phyloP scores from a whole-genome alignment of 35 echinoderm and acorn worm genomes.

The Stichopus chloronotus region DNA sequence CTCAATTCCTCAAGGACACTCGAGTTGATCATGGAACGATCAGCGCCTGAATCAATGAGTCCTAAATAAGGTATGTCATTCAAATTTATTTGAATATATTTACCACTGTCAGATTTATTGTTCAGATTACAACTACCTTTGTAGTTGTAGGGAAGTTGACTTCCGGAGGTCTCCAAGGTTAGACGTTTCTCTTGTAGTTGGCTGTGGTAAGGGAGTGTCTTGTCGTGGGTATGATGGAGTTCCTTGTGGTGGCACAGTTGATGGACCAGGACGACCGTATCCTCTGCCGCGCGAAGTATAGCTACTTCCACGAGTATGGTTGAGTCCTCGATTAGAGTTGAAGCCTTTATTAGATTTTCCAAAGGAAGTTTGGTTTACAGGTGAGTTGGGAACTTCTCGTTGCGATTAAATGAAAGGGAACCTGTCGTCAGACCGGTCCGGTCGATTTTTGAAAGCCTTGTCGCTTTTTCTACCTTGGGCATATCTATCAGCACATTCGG shows the following conservation, averaged over 20 bases:
- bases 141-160: neutral
- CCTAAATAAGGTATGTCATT: neutral
- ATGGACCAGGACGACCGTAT: neutral
- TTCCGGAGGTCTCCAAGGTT: neutral
- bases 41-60: conserved; percentile 41
- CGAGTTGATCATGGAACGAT: conserved; percentile 7
- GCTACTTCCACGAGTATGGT: neutral
- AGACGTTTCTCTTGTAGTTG: neutral
- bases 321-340: neutral
- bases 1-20: conserved; percentile 4
- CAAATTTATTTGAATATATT: neutral
- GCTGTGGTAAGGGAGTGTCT: no score
- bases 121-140: conserved; percentile 29
- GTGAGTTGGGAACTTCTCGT: neutral
- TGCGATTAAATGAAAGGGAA: neutral
- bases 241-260: neutral
- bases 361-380: neutral
- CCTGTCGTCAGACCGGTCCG: neutral
- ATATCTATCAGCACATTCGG: conserved; percentile 8
- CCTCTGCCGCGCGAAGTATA: neutral
- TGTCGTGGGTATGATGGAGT: no score
- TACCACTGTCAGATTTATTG: neutral
- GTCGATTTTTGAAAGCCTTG: neutral
- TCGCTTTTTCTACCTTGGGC: neutral
- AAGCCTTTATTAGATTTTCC: neutral